Evolutionary conservation across 2,888 invertebrate species (phyloP).

Genomic region (Luffia ferchaultella): DNA sequence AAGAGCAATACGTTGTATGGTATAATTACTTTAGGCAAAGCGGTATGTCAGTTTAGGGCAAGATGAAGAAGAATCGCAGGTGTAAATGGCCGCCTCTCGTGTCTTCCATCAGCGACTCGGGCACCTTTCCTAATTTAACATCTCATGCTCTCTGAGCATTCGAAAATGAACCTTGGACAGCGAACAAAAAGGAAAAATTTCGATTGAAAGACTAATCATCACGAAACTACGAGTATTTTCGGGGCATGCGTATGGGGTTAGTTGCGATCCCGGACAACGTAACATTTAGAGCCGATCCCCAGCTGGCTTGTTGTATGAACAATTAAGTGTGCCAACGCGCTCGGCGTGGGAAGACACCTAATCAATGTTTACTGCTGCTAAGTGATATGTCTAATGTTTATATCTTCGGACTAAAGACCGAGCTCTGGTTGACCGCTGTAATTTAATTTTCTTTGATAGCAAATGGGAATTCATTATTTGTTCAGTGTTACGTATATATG

Average conservation of each 20-base stretch:
- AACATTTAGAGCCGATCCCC: conserved; percentile 60
- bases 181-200: conserved; percentile 38
- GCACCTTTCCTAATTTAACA: conserved; percentile 10
- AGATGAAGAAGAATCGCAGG: conserved; percentile 64
- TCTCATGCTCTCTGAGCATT: neutral
- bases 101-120: conserved; percentile 43
- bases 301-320: conserved; percentile 61
- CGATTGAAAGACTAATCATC: conserved; percentile 24
- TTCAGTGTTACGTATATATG: too few species aligned
- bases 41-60: conserved; percentile 53
- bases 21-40: conserved; percentile 61
- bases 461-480: too few species aligned
- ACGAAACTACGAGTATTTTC: conserved; percentile 32
- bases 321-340: conserved; percentile 56
- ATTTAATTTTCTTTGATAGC: too few species aligned
- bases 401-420: conserved; percentile 18
- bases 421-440: too few species aligned
- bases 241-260: conserved; percentile 42
- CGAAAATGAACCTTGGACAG: conserved; percentile 32
- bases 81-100: conserved; percentile 56
- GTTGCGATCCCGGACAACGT: conserved; percentile 46
- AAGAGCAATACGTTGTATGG: conserved; percentile 61
- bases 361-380: conserved; percentile 48
- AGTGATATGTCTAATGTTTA: conserved; percentile 34
- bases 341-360: conserved; percentile 46